Conservation (phyloP, 2,797 vertebrate species). For the Lacerta agilis region DNA sequence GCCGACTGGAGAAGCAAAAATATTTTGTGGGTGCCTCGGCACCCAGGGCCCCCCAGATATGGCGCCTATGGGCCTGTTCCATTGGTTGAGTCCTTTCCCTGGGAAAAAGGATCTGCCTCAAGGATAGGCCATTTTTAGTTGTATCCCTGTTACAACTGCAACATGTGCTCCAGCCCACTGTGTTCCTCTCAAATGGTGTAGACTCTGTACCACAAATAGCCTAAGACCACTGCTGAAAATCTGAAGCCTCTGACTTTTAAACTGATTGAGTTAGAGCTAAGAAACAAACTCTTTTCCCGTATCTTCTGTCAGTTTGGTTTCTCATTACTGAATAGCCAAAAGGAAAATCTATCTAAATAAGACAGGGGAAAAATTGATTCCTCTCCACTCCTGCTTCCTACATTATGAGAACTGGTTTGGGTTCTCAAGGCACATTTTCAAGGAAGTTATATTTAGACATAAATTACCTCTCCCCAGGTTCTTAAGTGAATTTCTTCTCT, state of each 20-base stretch:
- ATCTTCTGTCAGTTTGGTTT: conserved; percentile 13
- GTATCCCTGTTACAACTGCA: not conserved
- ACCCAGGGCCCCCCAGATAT: no score
- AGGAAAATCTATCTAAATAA: conserved; percentile 20
- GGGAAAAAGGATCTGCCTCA: not conserved
- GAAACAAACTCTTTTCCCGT: conserved; percentile 5
- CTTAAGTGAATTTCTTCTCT: conserved; percentile 56
- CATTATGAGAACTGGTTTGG: conserved; percentile 21
- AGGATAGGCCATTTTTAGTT: not conserved
- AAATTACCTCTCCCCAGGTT: conserved; percentile 48
- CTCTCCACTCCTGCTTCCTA: not conserved
- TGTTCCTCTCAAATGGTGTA: not conserved
- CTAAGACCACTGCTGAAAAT: not conserved
- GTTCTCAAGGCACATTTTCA: conserved; percentile 28
- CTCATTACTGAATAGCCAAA: conserved; percentile 36
- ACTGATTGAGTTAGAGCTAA: conserved; percentile 11
- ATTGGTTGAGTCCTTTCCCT: not conserved
- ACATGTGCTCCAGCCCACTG: not conserved
- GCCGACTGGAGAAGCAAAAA: no score
- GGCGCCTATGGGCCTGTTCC: not conserved
- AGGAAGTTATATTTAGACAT: conserved; percentile 54
- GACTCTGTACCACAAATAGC: not conserved
- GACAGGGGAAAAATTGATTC: not conserved
- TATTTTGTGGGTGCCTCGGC: no score
- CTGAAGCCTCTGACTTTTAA: not conserved